A percentile compares a stretch with the other conserved stretches of the same genome.
These are phyloP conservation scores for Eucriotettix oculatus DNA, from an alignment of 2,888 invertebrate genomes.

Conservation along the genomic window DNA sequence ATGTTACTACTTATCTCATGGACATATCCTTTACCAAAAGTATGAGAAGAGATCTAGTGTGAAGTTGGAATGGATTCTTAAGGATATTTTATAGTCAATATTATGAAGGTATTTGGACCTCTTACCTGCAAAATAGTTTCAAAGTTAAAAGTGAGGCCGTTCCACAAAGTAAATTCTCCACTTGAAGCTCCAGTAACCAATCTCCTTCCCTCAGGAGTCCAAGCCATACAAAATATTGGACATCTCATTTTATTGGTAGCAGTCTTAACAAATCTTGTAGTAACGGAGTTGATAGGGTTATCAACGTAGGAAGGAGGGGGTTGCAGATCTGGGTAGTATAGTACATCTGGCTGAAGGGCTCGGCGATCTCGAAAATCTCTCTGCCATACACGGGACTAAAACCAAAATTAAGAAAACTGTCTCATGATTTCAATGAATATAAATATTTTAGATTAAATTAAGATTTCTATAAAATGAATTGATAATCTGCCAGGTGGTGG, in stretches of 20 bases:
- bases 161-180: constrained; percentile 99
- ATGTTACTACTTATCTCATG: too few species aligned
- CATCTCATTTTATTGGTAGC: constrained; percentile 99
- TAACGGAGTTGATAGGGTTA: constrained; percentile 68
- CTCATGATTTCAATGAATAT: too few species aligned
- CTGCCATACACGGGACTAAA: constrained; percentile 84
- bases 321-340: constrained; percentile 83
- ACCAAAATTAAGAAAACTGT: constrained; percentile 7
- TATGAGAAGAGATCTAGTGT: too few species aligned
- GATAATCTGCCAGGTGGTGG: too few species aligned
- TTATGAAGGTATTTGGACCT: constrained; percentile 4
- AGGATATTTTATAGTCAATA: neutral
- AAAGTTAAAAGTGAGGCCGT: constrained; percentile 99
- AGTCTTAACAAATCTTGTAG: constrained; percentile 83
- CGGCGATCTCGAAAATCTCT: constrained; percentile 78
- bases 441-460: too few species aligned
- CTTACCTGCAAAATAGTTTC: constrained; percentile 96
- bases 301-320: constrained; percentile 90
- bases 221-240: constrained; percentile 96
- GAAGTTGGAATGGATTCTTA: too few species aligned
- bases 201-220: constrained; percentile 98
- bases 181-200: constrained; percentile 97
- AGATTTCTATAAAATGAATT: too few species aligned
- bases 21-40: too few species aligned
- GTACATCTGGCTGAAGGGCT: constrained; percentile 84